Base-by-base conservation (phyloP, 64 coral and sea anemone species). In the Stichodactyla helianthus region DNA sequence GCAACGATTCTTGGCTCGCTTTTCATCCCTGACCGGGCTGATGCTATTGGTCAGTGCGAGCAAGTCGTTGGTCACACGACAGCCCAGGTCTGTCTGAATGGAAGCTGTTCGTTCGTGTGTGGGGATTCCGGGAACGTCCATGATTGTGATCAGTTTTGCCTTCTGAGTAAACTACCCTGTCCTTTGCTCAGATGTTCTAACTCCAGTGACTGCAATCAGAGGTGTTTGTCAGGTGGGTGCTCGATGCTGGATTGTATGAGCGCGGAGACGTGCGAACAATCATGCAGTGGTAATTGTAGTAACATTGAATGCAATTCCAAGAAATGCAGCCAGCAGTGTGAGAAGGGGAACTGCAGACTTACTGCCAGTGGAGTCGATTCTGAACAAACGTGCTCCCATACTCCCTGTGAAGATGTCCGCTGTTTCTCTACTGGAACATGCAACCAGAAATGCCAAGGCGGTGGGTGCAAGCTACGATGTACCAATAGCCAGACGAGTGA, bases 301-400 rank as follows among this genome's bases (percentile, higher is more conserved):
- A 58, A 10, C 10, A 59, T 84, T 5, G 83, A 84, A 60, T 84
- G 83, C 83, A 57, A 84, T 16, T 84, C 83, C 3, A 84, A 62
- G 18, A 58, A 55, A 54, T 84, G 83, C 83, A 84, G 26, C 55
- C 83, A 84, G 56, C 54, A 84, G 18, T 84, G 83, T 63, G 83
- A 84, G 26, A 63, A 62, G 10, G 83, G 83, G 16, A 25, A 22
- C 55, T 84, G 83, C 25, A 81, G 5, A 16, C 83, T 84, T 16
- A 6, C 55, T 26, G 59, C 83, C 10, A 84, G 18, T 35, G 83
- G 83, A 54, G 56, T 28, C 5, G 51, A 84, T 60, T 55, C 83
- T 22, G 83, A 84, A 6, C 83, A 84, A 31, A 84, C 59, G 6
- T 84, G 83, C 55, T 63, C 54, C 2, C 50, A 17, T 3, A 18